Percentiles rank a stretch among this genome's conserved stretches.
Evolutionary conservation across 2,797 vertebrate genomes (phyloP).

Genomic region (Chromobotia macracanthus): DNA sequence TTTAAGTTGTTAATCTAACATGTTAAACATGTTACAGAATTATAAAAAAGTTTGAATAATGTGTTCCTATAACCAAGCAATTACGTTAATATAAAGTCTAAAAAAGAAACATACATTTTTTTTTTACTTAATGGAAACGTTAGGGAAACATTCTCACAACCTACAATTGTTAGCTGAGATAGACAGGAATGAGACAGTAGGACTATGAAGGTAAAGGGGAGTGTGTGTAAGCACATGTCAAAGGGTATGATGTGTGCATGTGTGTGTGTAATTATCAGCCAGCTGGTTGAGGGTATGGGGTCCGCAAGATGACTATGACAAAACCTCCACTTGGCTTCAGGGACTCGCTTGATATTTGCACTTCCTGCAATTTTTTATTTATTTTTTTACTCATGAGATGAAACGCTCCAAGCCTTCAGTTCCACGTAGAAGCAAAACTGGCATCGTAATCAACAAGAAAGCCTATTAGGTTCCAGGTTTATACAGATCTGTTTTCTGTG

Average conservation of each 20-base stretch:
- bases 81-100: too few species aligned
- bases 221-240: constrained; percentile 6
- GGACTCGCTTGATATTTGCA: constrained; percentile 32
- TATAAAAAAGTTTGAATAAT: too few species aligned
- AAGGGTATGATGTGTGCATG: constrained; percentile 1
- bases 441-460: background rate
- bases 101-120: too few species aligned
- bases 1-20: too few species aligned
- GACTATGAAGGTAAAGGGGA: background rate
- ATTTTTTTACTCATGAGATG: constrained; percentile 7
- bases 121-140: too few species aligned
- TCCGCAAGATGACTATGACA: constrained; percentile 42
- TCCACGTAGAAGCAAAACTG: background rate
- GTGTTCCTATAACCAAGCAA: too few species aligned
- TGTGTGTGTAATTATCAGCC: constrained; percentile 36
- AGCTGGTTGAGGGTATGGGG: constrained; percentile 44
- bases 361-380: background rate
- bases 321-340: constrained; percentile 32
- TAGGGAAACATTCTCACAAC: too few species aligned
- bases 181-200: constrained; percentile 8
- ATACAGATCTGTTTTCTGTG: background rate
- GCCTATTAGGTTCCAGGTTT: background rate
- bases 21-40: too few species aligned
- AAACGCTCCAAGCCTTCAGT: background rate
- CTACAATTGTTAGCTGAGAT: too few species aligned